Conservation (phyloP, 2,888 invertebrate species). For the Chironomus riparius region DNA sequence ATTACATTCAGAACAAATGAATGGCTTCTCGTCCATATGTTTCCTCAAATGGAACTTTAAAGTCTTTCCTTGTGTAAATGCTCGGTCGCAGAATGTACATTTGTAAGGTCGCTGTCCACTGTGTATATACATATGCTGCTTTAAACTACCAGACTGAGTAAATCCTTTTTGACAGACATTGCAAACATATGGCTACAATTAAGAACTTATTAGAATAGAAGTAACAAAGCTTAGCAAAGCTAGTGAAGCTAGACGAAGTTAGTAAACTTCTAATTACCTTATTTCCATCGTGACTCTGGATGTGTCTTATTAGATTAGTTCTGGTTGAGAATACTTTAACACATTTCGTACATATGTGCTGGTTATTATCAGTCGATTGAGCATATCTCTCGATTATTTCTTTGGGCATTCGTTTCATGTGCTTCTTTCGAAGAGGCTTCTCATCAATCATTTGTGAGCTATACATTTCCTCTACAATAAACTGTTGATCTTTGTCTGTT, state of each 20-base stretch:
- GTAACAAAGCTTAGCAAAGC: too few relatives aligned
- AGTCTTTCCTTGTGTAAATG: conserved; percentile 37
- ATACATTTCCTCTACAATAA: not conserved
- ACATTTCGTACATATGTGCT: conserved; percentile 34
- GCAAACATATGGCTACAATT: conserved; percentile 32
- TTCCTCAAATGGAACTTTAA: conserved; percentile 36
- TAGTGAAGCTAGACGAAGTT: too few relatives aligned
- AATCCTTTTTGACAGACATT: conserved; percentile 35
- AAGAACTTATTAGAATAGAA: not conserved
- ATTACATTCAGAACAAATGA: conserved; percentile 36
- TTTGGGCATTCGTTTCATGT: conserved; percentile 11
- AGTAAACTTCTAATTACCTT: too few relatives aligned
- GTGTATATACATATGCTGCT: conserved; percentile 37
- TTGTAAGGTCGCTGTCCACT: conserved; percentile 34
- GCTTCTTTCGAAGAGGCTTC: not conserved
- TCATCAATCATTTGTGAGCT: not conserved
- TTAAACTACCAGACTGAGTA: conserved; percentile 36
- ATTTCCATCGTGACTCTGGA: conserved; percentile 35
- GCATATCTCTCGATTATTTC: conserved; percentile 20
- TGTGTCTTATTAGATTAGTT: conserved; percentile 37
- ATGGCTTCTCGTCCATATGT: conserved; percentile 38
- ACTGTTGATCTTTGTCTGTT: not conserved
- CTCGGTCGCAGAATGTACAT: conserved; percentile 35
- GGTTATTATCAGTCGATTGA: conserved; percentile 18
- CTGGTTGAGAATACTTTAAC: conserved; percentile 37